Conservation (phyloP, 2,797 vertebrate genomes). For the Helarctos malayanus region DNA sequence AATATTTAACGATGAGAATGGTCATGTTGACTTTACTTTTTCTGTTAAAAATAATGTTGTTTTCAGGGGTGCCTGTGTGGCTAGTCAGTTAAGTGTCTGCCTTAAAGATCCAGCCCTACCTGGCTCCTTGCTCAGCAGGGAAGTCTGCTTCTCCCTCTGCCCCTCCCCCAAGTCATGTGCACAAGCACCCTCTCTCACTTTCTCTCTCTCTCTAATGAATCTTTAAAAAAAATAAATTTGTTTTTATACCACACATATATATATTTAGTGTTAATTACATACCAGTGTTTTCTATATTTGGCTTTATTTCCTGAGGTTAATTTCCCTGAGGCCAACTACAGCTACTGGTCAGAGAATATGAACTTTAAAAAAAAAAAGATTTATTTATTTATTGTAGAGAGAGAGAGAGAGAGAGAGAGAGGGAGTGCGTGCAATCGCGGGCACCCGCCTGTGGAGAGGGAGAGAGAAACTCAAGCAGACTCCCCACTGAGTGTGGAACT, state of each 20-base stretch:
- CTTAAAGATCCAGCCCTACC: too few relatives aligned
- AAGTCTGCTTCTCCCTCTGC: too few relatives aligned
- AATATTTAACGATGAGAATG: neutral
- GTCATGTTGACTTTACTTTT: slow-evolving; percentile 11
- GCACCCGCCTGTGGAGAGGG: neutral
- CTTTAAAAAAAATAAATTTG: too few relatives aligned
- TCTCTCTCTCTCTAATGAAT: too few relatives aligned
- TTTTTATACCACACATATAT: neutral
- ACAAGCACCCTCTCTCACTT: too few relatives aligned
- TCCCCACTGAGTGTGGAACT: neutral
- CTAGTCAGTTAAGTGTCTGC: too few relatives aligned
- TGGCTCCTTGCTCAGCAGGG: too few relatives aligned
- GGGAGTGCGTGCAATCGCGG: neutral
- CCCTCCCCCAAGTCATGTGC: too few relatives aligned
- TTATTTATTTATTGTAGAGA: neutral
- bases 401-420: neutral
- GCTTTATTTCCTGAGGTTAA: slow-evolving; percentile 37
- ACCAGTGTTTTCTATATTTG: slow-evolving; percentile 25
- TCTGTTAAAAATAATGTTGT: slow-evolving; percentile 41
- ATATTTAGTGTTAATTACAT: neutral
- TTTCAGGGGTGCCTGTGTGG: neutral
- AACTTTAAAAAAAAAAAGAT: neutral
- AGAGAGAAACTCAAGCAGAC: neutral
- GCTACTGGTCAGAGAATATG: slow-evolving; percentile 10
- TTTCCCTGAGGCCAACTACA: neutral